These are phyloP conservation scores for Petrocephalus schoutedeni DNA, from an alignment of 2,797 vertebrate species.

Conservation along the genomic window DNA sequence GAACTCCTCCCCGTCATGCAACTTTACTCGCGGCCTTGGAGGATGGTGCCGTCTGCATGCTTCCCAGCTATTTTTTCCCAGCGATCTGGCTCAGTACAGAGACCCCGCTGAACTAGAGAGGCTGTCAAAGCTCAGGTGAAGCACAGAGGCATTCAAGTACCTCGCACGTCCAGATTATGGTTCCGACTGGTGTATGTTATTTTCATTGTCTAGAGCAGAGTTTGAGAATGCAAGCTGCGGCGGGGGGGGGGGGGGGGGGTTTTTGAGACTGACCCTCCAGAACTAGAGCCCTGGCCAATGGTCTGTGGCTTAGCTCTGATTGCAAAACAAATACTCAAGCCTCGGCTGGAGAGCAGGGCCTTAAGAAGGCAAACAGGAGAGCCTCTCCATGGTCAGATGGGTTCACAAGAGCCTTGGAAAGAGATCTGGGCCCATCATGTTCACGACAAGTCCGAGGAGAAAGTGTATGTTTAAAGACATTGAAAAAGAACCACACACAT, in stretches of 20 bases:
- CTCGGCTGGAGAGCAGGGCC: conserved; percentile 53
- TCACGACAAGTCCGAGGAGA: neutral
- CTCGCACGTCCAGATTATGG: neutral
- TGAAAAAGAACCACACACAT: neutral
- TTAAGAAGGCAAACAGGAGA: conserved; percentile 44
- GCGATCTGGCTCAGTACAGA: neutral
- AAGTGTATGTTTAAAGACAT: neutral
- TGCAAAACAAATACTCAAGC: conserved; percentile 62
- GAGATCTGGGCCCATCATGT: conserved; percentile 16
- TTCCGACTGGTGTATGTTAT: neutral
- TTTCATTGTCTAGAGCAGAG: neutral
- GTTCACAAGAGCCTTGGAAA: conserved; percentile 44
- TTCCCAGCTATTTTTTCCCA: neutral
- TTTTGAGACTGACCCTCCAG: conserved; percentile 54
- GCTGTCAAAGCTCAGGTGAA: neutral
- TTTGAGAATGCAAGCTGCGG: neutral
- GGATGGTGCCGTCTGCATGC: neutral
- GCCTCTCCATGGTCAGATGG: conserved; percentile 49
- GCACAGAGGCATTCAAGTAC: neutral
- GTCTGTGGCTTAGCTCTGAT: conserved; percentile 57
- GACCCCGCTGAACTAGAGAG: neutral
- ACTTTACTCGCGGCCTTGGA: neutral
- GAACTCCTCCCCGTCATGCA: neutral
- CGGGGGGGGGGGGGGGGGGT: conserved; percentile 35
- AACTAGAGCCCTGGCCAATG: conserved; percentile 24